Percentiles rank a stretch among this genome's conserved stretches.
These are phyloP conservation scores for Drosophila navojoa DNA, from an alignment of 1,140 invertebrate species.

Conservation along the genomic window DNA sequence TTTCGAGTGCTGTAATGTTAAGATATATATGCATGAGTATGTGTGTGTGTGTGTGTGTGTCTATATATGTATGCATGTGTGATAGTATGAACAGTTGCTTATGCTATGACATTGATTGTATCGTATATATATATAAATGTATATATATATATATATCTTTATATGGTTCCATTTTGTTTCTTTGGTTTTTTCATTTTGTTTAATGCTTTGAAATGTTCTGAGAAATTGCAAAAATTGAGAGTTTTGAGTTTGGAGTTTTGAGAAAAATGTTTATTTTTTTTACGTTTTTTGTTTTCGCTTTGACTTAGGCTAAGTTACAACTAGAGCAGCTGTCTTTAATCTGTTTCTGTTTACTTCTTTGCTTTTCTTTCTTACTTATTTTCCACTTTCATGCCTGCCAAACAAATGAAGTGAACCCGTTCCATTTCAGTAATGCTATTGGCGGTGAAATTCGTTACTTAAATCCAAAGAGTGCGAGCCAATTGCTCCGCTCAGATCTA, in stretches of 20 bases:
- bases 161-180: constrained; percentile 64
- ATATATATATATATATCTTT: constrained; percentile 54
- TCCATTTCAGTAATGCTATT: constrained; percentile 61
- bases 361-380: not conserved
- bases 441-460: constrained; percentile 72
- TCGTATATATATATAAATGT: constrained; percentile 24
- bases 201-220: constrained; percentile 41
- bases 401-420: constrained; percentile 38
- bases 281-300: too few relatives aligned
- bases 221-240: constrained; percentile 22
- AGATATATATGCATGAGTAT: constrained; percentile 23
- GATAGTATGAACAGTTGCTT: constrained; percentile 54
- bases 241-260: constrained; percentile 16
- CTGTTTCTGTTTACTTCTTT: not conserved
- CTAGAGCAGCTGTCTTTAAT: constrained; percentile 21
- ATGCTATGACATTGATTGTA: constrained; percentile 79
- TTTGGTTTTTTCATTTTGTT: constrained; percentile 32
- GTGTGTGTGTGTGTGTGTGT: constrained; percentile 36
- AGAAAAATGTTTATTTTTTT: constrained; percentile 13
- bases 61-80: constrained; percentile 27
- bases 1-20: constrained; percentile 58
- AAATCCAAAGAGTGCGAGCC: constrained; percentile 29
- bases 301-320: constrained; percentile 40
- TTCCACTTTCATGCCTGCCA: not conserved
- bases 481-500: constrained; percentile 26